Conservation (phyloP, 1,140 invertebrate species). For the Rhizoglyphus robini region DNA sequence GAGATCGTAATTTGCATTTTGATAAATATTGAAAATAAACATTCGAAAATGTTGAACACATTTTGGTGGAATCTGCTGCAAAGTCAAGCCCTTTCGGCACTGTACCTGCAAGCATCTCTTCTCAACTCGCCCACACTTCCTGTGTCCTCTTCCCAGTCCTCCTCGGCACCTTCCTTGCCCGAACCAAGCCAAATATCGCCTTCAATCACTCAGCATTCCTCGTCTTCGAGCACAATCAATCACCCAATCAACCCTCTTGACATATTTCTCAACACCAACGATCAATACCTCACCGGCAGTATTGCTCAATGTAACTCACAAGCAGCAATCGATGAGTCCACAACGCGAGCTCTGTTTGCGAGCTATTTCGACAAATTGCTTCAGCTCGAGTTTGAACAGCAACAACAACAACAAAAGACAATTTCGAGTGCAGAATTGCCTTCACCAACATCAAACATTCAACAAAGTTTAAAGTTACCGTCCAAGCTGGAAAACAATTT, state of each 20-base stretch:
- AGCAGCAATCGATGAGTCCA: no score
- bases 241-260: neutral
- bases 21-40: neutral
- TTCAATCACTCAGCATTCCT: neutral
- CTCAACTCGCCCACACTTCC: no score
- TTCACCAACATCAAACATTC: neutral
- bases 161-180: no score
- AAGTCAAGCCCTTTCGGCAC: neutral
- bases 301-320: neutral
- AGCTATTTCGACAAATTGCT: conserved; percentile 4
- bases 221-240: neutral
- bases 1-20: conserved; percentile 1
- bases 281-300: neutral
- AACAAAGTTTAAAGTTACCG: neutral
- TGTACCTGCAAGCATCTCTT: neutral
- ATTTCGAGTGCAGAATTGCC: neutral
- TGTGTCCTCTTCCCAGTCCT: no score
- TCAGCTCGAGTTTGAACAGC: neutral
- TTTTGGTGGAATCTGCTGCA: conserved; percentile 20
- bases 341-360: neutral
- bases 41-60: conserved; percentile 10
- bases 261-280: neutral
- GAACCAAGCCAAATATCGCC: no score
- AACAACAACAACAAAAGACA: neutral
- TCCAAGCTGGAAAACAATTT: neutral